Evolutionary conservation across 2,113 vertebrate genomes (phyloP).

Genomic region (Etheostoma cragini): DNA sequence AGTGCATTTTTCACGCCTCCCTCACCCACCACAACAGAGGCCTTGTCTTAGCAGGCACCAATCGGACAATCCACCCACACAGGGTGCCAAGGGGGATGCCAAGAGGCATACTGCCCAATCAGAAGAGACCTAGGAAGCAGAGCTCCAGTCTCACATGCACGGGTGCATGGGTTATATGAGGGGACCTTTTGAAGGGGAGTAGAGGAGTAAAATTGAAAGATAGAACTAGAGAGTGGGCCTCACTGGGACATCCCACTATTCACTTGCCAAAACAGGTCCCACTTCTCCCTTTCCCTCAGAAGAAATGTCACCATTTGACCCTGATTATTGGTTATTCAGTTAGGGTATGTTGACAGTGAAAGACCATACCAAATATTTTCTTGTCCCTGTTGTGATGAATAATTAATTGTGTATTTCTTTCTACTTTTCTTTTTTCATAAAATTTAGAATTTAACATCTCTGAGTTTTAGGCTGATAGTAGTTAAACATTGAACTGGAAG

Average conservation of each 20-base stretch:
- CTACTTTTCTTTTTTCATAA: neutral
- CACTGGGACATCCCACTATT: conserved; percentile 51
- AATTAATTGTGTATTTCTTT: neutral
- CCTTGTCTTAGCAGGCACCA: conserved; percentile 77
- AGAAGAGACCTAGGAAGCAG: conserved; percentile 66
- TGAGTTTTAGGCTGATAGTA: neutral
- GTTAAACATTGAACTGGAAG: neutral
- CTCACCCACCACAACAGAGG: conserved; percentile 79
- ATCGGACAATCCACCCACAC: conserved; percentile 75
- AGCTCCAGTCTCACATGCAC: conserved; percentile 51
- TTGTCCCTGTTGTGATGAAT: neutral
- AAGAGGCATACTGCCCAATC: conserved; percentile 75
- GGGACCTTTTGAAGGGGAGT: conserved; percentile 32
- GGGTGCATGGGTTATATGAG: conserved; percentile 51
- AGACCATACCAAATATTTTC: neutral
- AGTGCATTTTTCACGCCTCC: conserved; percentile 78
- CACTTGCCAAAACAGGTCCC: conserved; percentile 39
- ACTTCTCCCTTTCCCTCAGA: neutral
- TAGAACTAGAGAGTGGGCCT: conserved; percentile 56
- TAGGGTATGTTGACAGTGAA: neutral
- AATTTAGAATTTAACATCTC: neutral
- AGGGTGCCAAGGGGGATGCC: conserved; percentile 72
- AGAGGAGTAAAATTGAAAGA: conserved; percentile 38
- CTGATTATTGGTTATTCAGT: conserved; percentile 8
- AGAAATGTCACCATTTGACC: conserved; percentile 40